These are phyloP conservation scores for Parauchenoglanis ngamensis DNA, from an alignment of 2,797 vertebrate genomes.

Conservation along the genomic window DNA sequence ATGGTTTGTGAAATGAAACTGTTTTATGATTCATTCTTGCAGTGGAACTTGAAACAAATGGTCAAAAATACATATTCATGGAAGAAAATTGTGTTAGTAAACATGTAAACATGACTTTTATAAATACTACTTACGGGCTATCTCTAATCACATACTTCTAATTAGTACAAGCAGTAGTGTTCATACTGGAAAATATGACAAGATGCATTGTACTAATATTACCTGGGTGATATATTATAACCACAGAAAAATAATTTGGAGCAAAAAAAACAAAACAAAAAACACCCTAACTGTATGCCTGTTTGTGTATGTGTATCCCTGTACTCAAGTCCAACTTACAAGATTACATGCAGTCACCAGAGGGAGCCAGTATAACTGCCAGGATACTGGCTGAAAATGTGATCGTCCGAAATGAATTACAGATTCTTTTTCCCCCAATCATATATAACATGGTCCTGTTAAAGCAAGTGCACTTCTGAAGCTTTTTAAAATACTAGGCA, in stretches of 20 bases:
- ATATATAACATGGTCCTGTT: not conserved
- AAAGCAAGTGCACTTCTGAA: not conserved
- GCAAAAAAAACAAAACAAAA: not conserved
- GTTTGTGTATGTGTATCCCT: not conserved
- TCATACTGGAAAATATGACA: not conserved
- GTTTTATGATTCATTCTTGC: not conserved
- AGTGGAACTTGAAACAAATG: not conserved
- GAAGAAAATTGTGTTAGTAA: not conserved
- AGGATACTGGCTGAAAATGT: not conserved
- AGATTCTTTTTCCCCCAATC: not conserved
- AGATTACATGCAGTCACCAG: not conserved
- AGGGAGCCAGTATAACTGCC: slow-evolving; percentile 3
- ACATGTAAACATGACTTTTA: not conserved
- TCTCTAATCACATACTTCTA: not conserved
- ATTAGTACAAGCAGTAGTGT: not conserved
- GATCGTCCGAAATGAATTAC: not conserved
- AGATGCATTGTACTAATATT: not conserved
- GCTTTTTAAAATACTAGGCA: not conserved
- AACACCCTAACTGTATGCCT: not conserved
- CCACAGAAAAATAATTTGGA: not conserved
- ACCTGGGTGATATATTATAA: not conserved
- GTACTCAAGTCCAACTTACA: not conserved
- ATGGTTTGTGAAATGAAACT: not conserved
- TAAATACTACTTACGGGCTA: not conserved
- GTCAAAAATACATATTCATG: not conserved